phyloP scores from a whole-genome alignment of 2,797 vertebrate species.

The Heterohyrax brucei region DNA sequence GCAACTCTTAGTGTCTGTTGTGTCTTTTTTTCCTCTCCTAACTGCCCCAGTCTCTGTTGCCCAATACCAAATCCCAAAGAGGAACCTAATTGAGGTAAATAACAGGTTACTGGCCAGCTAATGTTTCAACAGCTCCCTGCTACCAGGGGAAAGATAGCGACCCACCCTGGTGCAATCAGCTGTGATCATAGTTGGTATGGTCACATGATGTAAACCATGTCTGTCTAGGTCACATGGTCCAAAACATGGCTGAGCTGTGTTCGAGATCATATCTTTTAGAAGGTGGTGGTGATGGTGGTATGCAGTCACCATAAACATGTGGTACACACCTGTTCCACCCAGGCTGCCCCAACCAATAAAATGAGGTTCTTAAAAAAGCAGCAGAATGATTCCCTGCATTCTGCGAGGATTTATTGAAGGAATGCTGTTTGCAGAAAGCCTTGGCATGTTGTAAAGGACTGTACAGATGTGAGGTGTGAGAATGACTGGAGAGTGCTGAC shows the following conservation, averaged over 20 bases:
- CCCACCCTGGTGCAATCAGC: background rate
- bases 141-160: background rate
- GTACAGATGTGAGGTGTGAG: conserved; percentile 24
- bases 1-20: background rate
- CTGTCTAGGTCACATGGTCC: background rate
- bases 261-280: background rate
- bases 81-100: background rate
- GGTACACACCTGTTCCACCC: background rate
- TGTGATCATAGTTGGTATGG: background rate
- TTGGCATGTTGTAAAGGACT: conserved; percentile 6
- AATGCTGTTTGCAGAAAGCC: conserved; percentile 19
- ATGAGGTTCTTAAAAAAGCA: background rate
- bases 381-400: background rate
- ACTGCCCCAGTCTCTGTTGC: background rate
- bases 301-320: background rate
- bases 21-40: background rate
- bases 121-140: background rate
- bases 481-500: background rate
- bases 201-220: background rate
- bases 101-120: background rate
- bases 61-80: background rate
- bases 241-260: background rate
- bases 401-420: background rate
- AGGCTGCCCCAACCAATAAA: background rate
- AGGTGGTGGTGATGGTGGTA: background rate